These are phyloP conservation scores for Lasioglossum calceatum DNA, from an alignment of 2,888 invertebrate species.

Conservation along the genomic window DNA sequence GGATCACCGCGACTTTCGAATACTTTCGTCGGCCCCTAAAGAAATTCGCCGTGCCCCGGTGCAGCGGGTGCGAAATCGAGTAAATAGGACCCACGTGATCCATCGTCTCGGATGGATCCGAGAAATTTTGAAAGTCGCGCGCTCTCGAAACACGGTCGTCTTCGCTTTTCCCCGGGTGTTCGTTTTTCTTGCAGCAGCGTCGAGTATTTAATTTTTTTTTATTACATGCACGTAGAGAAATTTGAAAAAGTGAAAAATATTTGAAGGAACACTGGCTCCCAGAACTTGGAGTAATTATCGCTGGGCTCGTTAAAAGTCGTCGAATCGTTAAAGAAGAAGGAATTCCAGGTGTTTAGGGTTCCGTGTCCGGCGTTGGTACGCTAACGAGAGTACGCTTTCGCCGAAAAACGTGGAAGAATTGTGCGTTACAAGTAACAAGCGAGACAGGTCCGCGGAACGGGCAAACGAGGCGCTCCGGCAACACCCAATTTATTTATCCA, in stretches of 20 bases:
- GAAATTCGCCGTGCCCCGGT: conserved; percentile 36
- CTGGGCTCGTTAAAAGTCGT: background rate
- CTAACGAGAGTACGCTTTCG: conserved; percentile 8
- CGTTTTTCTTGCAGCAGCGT: no score
- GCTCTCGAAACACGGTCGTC: background rate
- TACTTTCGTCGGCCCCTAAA: conserved; percentile 39
- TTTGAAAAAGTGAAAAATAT: background rate
- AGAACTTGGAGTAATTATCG: background rate
- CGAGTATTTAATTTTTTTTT: no score
- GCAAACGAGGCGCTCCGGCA: conserved; percentile 22
- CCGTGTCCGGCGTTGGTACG: background rate
- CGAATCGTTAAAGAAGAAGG: background rate
- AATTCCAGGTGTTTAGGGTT: background rate
- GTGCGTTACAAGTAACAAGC: background rate
- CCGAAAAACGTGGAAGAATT: conserved; percentile 15
- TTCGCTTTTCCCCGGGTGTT: background rate
- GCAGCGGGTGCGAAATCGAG: conserved; percentile 13
- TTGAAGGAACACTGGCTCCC: background rate
- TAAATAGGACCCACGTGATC: background rate
- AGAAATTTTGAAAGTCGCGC: conserved; percentile 32
- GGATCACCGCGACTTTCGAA: conserved; percentile 44
- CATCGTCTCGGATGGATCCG: background rate
- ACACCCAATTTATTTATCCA: conserved; percentile 50
- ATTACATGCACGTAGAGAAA: no score
- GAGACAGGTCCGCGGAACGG: conserved; percentile 4